Evolutionary conservation across 2,888 invertebrate genomes (phyloP).

Genomic region (Hymenopus coronatus): DNA sequence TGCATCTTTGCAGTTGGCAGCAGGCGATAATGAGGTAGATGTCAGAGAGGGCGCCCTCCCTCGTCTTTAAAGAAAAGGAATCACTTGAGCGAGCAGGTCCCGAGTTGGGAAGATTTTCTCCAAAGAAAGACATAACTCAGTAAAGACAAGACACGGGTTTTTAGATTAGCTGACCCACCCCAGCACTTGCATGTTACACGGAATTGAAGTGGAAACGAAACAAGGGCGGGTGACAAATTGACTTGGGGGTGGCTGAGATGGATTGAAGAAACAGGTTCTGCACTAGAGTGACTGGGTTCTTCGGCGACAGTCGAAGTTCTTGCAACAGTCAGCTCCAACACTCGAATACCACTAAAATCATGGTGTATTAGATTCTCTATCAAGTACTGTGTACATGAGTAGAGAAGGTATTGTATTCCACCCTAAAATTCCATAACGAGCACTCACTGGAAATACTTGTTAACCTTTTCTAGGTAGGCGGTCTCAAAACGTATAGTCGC

Average conservation of each 20-base stretch:
- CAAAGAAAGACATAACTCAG: background rate
- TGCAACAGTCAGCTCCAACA: too few relatives aligned
- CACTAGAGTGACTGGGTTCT: background rate
- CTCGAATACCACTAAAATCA: too few relatives aligned
- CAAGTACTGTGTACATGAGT: too few relatives aligned
- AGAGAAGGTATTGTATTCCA: too few relatives aligned
- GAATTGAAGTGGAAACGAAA: background rate
- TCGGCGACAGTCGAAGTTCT: background rate
- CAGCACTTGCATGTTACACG: background rate
- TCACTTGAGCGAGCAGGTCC: background rate
- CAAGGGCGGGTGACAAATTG: constrained; percentile 2
- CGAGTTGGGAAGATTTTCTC: background rate
- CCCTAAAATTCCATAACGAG: too few relatives aligned
- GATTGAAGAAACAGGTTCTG: background rate
- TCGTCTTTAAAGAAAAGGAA: background rate
- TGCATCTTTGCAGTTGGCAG: too few relatives aligned
- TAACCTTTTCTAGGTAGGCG: too few relatives aligned
- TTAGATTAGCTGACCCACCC: background rate
- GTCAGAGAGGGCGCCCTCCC: too few relatives aligned
- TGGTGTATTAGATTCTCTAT: too few relatives aligned
- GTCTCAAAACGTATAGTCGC: too few relatives aligned
- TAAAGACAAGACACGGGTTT: background rate
- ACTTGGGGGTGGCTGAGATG: background rate
- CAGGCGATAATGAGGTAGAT: too few relatives aligned
- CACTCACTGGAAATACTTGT: too few relatives aligned